A percentile compares a stretch with the other conserved stretches of the same genome.
phyloP scores from a whole-genome alignment of 2,113 vertebrate genomes.

The Antigone vipio region DNA sequence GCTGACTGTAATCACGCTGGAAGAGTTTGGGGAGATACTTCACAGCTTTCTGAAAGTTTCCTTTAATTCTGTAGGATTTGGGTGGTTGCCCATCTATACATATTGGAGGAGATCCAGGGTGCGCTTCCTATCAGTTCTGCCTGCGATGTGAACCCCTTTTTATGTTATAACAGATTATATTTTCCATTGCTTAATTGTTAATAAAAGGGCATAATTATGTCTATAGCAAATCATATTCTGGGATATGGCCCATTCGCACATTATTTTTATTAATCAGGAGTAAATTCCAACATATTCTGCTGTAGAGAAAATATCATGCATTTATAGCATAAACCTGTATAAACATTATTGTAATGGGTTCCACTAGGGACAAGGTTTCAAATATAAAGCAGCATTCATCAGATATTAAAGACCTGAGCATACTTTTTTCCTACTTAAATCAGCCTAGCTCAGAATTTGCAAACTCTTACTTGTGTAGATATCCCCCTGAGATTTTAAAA shows the following conservation, averaged over 20 bases:
- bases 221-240: not conserved
- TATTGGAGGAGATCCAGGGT: not conserved
- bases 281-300: slow-evolving; percentile 11
- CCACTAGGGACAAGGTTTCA: slow-evolving; percentile 16
- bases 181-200: not conserved
- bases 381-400: slow-evolving; percentile 45
- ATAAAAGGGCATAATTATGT: not conserved
- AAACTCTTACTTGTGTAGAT: slow-evolving; percentile 12
- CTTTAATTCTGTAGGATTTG: not conserved
- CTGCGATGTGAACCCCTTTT: not conserved
- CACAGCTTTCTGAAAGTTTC: not conserved
- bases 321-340: slow-evolving; percentile 34
- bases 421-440: slow-evolving; percentile 36
- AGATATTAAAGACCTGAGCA: slow-evolving; percentile 22
- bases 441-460: not conserved
- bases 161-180: not conserved
- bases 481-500: not conserved
- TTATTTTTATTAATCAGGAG: not conserved
- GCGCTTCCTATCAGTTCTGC: not conserved
- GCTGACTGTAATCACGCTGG: not conserved
- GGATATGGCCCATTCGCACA: not conserved
- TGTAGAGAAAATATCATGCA: slow-evolving; percentile 2
- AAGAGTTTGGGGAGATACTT: not conserved
- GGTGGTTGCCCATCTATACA: not conserved
- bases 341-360: slow-evolving; percentile 60